Conservation (phyloP, 2,113 vertebrate genomes). For the Aplodontia rufa region DNA sequence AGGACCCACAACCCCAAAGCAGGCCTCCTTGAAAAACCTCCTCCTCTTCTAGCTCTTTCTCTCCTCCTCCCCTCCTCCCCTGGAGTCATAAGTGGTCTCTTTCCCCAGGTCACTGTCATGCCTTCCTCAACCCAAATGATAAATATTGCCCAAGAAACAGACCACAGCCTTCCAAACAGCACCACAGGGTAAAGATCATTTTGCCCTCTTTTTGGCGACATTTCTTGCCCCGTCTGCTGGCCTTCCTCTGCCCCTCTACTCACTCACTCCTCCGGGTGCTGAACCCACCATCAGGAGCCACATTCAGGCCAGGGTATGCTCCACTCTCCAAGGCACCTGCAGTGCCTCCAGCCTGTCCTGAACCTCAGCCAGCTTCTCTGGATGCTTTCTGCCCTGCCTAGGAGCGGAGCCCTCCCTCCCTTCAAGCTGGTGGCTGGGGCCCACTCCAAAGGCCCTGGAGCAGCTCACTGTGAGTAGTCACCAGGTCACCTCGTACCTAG, state of each 20-base stretch:
- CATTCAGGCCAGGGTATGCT: neutral
- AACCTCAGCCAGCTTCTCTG: neutral
- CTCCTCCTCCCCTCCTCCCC: neutral
- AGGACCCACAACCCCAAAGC: neutral
- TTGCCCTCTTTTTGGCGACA: neutral
- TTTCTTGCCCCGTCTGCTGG: accelerated
- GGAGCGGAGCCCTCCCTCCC: neutral
- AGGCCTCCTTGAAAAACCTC: neutral
- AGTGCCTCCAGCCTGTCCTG: neutral
- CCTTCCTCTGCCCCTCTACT: neutral
- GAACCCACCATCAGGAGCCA: neutral
- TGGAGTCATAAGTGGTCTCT: neutral
- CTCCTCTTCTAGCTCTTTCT: neutral
- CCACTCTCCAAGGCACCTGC: neutral
- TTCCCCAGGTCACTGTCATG: neutral
- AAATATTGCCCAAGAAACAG: neutral
- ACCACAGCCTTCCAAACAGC: neutral
- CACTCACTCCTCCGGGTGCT: neutral
- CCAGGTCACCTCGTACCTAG: no score
- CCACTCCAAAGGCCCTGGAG: neutral
- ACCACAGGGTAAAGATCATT: neutral
- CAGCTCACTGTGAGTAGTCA: accelerated
- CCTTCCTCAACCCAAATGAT: neutral
- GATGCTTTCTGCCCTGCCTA: neutral
- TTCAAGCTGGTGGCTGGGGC: neutral